Evolutionary conservation across 2,797 vertebrate genomes (phyloP), one percentile per base, ranked within the genome.

Genomic region (Pangasius macronema): DNA sequence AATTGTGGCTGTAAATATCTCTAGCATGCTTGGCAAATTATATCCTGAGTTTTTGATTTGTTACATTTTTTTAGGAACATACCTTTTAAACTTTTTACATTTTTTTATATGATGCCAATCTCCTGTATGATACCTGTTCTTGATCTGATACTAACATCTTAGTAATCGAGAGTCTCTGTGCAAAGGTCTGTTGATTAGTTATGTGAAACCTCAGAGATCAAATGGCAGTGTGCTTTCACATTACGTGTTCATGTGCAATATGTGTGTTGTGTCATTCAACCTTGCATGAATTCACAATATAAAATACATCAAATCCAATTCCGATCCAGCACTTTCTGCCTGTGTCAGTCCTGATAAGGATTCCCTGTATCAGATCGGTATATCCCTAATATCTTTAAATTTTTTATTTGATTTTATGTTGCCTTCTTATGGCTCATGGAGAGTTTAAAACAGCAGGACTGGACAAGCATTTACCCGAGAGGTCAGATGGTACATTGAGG

Each of bases 401-500:
- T 79, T 79, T 57, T 22, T 13, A 57, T 80, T n/a, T 36, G 3
- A 81, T 61, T 65, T 63, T 14, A 3, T 82, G 49, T 33, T 24
- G 46, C 36, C 33, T 30, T 72, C 22, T 33, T 61, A 30, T 82
- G 68, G 1, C 10, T 55, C 63, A 59, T 86, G 76, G n/a, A 53
- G n/a, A 87, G 79, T n/a, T 57, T 6, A 79, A 80, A 36, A 33
- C 42, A 24, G 51, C 61, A 79, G 61, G 16, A 24, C 27, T 61
- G 61, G 20, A 39, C 73, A 76, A 76, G n/a, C 72, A 75, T 46
- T 55, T 59, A 27, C 46, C 30, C 33, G n/a, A 49, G 33, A 59
- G 42, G 63, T 84, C 53, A 61, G 63, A 30, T 72, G 65, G 87
- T 59, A 61, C 36, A 81, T 81, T 27, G 5, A 81, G n/a, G 49